Evolutionary conservation across 2,113 vertebrate species (phyloP).

Genomic region (Pheucticus melanocephalus): DNA sequence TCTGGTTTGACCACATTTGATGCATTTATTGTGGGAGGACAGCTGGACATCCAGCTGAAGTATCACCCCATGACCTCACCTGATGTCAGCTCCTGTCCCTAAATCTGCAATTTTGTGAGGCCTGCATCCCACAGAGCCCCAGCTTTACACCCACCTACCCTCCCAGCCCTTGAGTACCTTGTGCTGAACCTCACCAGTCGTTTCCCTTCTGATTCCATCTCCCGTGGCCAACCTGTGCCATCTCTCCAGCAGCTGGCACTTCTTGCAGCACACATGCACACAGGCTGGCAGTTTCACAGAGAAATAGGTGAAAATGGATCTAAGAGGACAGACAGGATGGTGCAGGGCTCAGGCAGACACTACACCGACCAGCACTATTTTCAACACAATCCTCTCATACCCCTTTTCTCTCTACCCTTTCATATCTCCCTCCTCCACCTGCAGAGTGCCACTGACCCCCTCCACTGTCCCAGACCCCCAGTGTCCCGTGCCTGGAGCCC

Average conservation of each 20-base stretch:
- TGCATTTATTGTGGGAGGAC: not conserved
- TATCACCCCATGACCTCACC: not conserved
- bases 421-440: not conserved
- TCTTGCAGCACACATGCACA: not conserved
- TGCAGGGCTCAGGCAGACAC: not conserved
- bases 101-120: not conserved
- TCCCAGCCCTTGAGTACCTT: accelerated
- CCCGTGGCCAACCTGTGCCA: not conserved
- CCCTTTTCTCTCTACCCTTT: not conserved
- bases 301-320: not conserved
- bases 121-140: not conserved
- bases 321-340: not conserved
- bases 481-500: accelerated
- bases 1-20: not conserved
- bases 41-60: not conserved
- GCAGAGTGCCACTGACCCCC: not conserved
- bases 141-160: not conserved
- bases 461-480: not conserved
- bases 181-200: not conserved
- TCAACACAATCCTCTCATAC: not conserved
- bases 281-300: accelerated
- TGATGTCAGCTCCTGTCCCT: not conserved
- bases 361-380: not conserved
- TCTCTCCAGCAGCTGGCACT: not conserved
- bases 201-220: not conserved